Evolutionary conservation across 2,797 vertebrate genomes (phyloP), one percentile per base, ranked within the genome.

Genomic region (Acomys russatus): DNA sequence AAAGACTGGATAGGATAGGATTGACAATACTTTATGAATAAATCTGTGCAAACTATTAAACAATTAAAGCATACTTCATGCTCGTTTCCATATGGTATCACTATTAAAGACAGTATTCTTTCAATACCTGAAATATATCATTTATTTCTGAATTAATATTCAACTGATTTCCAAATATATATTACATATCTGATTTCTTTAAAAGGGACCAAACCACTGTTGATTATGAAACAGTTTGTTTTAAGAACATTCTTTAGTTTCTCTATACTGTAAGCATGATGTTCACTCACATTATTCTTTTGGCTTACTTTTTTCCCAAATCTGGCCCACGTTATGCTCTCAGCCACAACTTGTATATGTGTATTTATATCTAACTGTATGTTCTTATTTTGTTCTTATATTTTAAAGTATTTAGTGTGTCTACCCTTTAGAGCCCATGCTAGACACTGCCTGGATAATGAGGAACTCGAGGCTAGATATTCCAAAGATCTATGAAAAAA

Each of bases 71-170:
- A 92, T 28, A 30, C 0, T 59, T 61, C 54, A 64, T 1, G 10
- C 0, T 2, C 71, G 4, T 68, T 91, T 88, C 82, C 38, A 35
- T 51, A 28, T 80, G 6, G 1, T 76, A 44, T n/a, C 25, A 63
- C 80, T 85, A 77, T 83, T 79, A 90, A 63, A 35, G 87, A 35
- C 0, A 86, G 18, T 38, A 38, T 88, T 88, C 0, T n/a, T 59
- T 35, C 23, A 87, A 59, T 30, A 38, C 17, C 33, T 59, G 9
- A 56, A 38, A 30, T 73, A 33, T 56, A 56, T 71, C 12, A 71
- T 56, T 86, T 18, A 73, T 94, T 95, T 93, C 28, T 77, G 9
- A 82, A 59, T 66, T 18, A 23, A 56, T 73, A 82, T 59, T 90
- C 56, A 70, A 63, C 59, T n/a, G 15, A 61, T 79, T 90, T n/a